Conservation (phyloP, 2,888 invertebrate species). For the Caenorhabditis panamensis region DNA sequence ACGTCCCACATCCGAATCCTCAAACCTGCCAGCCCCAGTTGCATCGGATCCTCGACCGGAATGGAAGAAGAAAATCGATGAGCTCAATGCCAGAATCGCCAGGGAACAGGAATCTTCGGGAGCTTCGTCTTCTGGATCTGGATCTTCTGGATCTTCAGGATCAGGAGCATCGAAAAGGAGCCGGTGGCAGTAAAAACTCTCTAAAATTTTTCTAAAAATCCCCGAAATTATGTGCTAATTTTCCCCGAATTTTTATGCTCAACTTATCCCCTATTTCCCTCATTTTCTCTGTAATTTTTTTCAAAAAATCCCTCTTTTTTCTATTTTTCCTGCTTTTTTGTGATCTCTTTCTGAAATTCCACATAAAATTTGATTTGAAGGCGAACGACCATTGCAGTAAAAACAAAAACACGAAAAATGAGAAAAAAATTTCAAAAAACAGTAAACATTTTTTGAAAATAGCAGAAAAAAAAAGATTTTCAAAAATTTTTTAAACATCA, state of each 20-base stretch:
- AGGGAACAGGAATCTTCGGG: slow-evolving; percentile 15
- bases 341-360: neutral
- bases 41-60: slow-evolving; percentile 75
- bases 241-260: neutral
- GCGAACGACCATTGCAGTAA: too few species aligned
- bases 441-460: too few species aligned
- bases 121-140: neutral
- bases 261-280: neutral
- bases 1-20: slow-evolving; percentile 42
- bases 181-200: slow-evolving; percentile 41
- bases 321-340: neutral
- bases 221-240: neutral
- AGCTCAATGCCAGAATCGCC: slow-evolving; percentile 63
- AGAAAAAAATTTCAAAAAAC: too few species aligned
- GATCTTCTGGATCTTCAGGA: neutral
- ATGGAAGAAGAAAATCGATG: slow-evolving; percentile 74
- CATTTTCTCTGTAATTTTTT: neutral
- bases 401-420: too few species aligned
- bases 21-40: slow-evolving; percentile 42
- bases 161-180: slow-evolving; percentile 40
- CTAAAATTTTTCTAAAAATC: neutral
- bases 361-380: too few species aligned
- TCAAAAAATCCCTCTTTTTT: neutral
- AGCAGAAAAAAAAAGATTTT: too few species aligned
- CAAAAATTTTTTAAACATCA: too few species aligned